Conservation (phyloP, 2,113 vertebrate genomes). For the Actinemys pallida region DNA sequence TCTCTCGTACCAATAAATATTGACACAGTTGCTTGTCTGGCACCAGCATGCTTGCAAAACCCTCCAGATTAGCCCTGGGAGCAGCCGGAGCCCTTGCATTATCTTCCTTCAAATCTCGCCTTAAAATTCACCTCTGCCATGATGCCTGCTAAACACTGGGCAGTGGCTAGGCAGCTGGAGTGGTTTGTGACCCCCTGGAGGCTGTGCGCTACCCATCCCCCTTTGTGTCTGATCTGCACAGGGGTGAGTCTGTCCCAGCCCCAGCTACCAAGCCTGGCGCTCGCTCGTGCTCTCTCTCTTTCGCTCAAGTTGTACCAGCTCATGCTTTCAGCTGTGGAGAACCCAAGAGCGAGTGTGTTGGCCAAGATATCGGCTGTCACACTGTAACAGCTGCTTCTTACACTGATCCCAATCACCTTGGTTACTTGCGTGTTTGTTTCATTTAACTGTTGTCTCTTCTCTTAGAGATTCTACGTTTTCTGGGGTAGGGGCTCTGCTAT, state of each 20-base stretch:
- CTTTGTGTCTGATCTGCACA: neutral
- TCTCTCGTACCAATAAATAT: slow-evolving; percentile 5
- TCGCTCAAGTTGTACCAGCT: neutral
- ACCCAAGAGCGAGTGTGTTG: neutral
- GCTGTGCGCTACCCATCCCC: neutral
- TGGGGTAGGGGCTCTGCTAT: neutral
- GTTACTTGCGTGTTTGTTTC: neutral
- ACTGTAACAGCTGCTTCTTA: neutral
- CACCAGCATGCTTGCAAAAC: slow-evolving; percentile 13
- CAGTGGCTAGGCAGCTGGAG: slow-evolving; percentile 26
- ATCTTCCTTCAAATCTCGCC: slow-evolving; percentile 37
- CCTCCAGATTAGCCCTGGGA: slow-evolving; percentile 6
- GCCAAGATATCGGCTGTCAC: neutral
- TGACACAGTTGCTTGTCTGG: neutral
- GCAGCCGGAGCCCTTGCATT: neutral
- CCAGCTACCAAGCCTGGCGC: neutral
- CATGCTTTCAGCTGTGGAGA: neutral
- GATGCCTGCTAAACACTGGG: neutral
- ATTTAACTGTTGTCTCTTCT: neutral
- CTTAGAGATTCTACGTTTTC: neutral
- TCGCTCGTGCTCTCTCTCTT: neutral
- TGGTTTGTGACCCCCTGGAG: neutral
- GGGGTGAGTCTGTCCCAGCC: neutral
- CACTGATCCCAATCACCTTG: neutral
- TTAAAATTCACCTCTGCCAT: slow-evolving; percentile 24